Conservation (phyloP, 2,113 vertebrate genomes). For the Engystomops pustulosus region DNA sequence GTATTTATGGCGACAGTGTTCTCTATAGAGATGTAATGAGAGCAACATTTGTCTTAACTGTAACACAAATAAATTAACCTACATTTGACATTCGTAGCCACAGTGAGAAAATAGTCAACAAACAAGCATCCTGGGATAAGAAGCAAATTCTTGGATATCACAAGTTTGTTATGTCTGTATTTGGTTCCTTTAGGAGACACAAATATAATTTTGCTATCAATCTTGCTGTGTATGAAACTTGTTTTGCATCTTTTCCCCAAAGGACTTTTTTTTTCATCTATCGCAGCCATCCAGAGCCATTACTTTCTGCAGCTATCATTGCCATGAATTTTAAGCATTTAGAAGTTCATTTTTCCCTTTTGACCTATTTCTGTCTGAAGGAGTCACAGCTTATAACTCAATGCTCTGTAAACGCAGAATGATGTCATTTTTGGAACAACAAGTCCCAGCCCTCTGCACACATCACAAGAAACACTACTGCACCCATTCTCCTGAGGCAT, state of each 20-base stretch:
- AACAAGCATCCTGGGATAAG: not conserved
- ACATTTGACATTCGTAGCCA: not conserved
- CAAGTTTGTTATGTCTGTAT: not conserved
- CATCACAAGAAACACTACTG: constrained; percentile 23
- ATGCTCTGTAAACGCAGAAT: not conserved
- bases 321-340: constrained; percentile 31
- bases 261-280: not conserved
- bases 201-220: not conserved
- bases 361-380: constrained; percentile 26
- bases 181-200: not conserved
- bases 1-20: too few relatives aligned
- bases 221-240: not conserved
- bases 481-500: constrained; percentile 32
- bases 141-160: not conserved
- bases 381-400: constrained; percentile 41
- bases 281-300: not conserved
- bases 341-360: not conserved
- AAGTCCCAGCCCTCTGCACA: constrained; percentile 29
- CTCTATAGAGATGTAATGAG: not conserved
- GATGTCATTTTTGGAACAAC: constrained; percentile 29
- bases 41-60: not conserved
- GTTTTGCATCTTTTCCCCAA: not conserved
- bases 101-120: not conserved
- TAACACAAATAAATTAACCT: not conserved
- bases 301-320: not conserved